Evolutionary conservation across 2,888 invertebrate genomes (phyloP).

Genomic region (Taenaris catops): DNA sequence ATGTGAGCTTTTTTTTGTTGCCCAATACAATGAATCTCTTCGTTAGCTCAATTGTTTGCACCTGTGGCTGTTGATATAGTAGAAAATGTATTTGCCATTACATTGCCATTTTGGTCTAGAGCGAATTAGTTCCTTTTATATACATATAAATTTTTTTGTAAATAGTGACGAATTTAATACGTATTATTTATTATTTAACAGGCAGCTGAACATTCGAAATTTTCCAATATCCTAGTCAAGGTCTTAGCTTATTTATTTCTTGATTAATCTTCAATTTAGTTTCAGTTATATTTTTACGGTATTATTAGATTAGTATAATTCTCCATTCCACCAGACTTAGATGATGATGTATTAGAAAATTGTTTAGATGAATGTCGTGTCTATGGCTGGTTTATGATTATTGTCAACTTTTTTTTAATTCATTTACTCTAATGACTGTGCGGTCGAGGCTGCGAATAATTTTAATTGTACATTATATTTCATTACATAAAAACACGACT

Average conservation of each 20-base stretch:
- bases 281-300: slow-evolving; percentile 45
- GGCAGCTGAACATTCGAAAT: slow-evolving; percentile 59
- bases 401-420: slow-evolving; percentile 21
- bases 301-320: slow-evolving; percentile 44
- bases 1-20: slow-evolving; percentile 25
- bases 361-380: slow-evolving; percentile 42
- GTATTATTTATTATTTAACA: slow-evolving; percentile 64
- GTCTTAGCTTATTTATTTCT: slow-evolving; percentile 68
- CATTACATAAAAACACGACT: slow-evolving; percentile 64
- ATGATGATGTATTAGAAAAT: slow-evolving; percentile 48
- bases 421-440: slow-evolving; percentile 20
- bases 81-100: slow-evolving; percentile 70
- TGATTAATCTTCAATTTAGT: slow-evolving; percentile 49
- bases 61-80: slow-evolving; percentile 59
- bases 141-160: slow-evolving; percentile 62
- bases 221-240: slow-evolving; percentile 75
- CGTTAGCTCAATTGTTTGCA: slow-evolving; percentile 42
- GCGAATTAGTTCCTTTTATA: slow-evolving; percentile 71
- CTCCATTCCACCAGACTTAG: slow-evolving; percentile 56
- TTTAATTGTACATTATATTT: slow-evolving; percentile 48
- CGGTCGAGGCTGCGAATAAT: slow-evolving; percentile 46
- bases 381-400: slow-evolving; percentile 29
- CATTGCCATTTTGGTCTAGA: slow-evolving; percentile 76
- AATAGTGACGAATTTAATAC: slow-evolving; percentile 72
- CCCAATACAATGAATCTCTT: slow-evolving; percentile 35